These are phyloP conservation scores for Lepisosteus osseus DNA, from an alignment of 2,113 vertebrate genomes.

Conservation along the genomic window DNA sequence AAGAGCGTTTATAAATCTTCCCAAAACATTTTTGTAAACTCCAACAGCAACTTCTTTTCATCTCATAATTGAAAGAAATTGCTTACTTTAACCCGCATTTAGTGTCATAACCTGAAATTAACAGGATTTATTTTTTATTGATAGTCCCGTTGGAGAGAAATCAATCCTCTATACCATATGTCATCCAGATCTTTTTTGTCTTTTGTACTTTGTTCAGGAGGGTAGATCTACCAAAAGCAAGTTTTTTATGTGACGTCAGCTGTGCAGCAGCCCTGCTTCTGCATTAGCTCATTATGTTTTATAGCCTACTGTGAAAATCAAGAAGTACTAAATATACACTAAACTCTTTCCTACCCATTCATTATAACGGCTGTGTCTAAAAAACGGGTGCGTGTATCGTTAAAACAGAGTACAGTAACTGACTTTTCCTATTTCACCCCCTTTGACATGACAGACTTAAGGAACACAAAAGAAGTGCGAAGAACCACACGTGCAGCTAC, in stretches of 20 bases:
- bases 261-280: too few species aligned
- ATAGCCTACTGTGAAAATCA: too few species aligned
- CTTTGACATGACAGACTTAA: slow-evolving; percentile 38
- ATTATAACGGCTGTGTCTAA: too few species aligned
- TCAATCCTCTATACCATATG: slow-evolving; percentile 6
- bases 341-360: too few species aligned
- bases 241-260: too few species aligned
- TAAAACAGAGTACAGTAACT: too few species aligned
- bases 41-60: slow-evolving; percentile 47
- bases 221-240: too few species aligned
- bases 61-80: slow-evolving; percentile 43
- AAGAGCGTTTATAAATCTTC: slow-evolving; percentile 42
- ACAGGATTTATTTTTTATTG: slow-evolving; percentile 33
- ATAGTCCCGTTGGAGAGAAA: slow-evolving; percentile 31
- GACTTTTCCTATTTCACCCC: slow-evolving; percentile 12
- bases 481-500: slow-evolving; percentile 35
- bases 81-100: slow-evolving; percentile 46
- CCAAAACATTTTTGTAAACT: slow-evolving; percentile 42
- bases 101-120: slow-evolving; percentile 17
- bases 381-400: too few species aligned
- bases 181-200: too few species aligned
- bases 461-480: slow-evolving; percentile 35
- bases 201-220: too few species aligned
- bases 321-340: too few species aligned
- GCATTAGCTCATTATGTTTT: too few species aligned